phyloP scores from a whole-genome alignment of 2,797 vertebrate species.

The Lutjanus argentimaculatus region DNA sequence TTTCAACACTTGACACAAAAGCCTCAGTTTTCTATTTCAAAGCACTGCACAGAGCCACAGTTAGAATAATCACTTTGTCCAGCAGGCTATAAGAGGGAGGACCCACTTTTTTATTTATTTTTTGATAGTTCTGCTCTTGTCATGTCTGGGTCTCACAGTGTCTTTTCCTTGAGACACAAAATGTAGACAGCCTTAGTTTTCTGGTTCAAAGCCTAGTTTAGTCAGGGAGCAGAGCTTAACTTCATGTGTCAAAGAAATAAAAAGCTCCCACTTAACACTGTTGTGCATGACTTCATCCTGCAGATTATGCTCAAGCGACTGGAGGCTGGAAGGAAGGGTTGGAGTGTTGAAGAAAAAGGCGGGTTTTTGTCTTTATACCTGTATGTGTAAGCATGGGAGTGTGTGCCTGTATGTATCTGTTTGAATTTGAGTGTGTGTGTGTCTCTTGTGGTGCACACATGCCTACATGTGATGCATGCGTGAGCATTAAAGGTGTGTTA shows the following conservation, averaged over 20 bases:
- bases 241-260: slow-evolving; percentile 66
- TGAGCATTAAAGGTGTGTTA: slow-evolving; percentile 1
- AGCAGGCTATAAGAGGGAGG: slow-evolving; percentile 30
- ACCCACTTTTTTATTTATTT: slow-evolving; percentile 21
- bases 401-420: slow-evolving; percentile 7
- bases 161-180: slow-evolving; percentile 42
- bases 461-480: background rate
- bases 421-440: background rate
- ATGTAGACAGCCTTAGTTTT: slow-evolving; percentile 51
- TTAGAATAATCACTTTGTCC: slow-evolving; percentile 41
- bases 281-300: slow-evolving; percentile 67
- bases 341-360: slow-evolving; percentile 16
- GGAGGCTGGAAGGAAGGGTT: slow-evolving; percentile 28
- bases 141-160: slow-evolving; percentile 25
- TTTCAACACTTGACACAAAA: slow-evolving; percentile 48
- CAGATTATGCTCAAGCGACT: slow-evolving; percentile 64
- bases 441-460: background rate
- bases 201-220: slow-evolving; percentile 67
- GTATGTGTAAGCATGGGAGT: slow-evolving; percentile 3
- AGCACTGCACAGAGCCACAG: slow-evolving; percentile 34
- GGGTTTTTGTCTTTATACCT: slow-evolving; percentile 25
- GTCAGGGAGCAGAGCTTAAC: slow-evolving; percentile 49
- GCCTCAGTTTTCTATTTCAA: slow-evolving; percentile 43
- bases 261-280: slow-evolving; percentile 68
- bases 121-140: slow-evolving; percentile 36